Evolutionary conservation across 2,888 invertebrate genomes (phyloP).

Genomic region (Chrysomela aeneicollis): DNA sequence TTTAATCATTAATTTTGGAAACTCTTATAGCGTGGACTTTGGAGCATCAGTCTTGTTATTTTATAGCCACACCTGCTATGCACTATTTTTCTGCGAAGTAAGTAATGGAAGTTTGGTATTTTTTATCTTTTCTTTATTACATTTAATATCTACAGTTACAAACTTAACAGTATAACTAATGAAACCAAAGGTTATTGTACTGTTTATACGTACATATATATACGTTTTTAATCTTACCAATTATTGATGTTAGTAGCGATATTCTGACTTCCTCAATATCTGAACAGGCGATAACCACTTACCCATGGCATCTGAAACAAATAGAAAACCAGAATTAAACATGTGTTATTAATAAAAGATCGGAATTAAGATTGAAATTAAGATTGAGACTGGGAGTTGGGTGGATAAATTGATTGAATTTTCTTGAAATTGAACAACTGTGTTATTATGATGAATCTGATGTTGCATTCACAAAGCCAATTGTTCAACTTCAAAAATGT

Average conservation of each 20-base stretch:
- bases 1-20: too few relatives aligned
- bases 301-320: constrained; percentile 86
- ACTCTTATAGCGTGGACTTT: too few relatives aligned
- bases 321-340: constrained; percentile 57
- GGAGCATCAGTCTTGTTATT: too few relatives aligned
- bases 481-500: too few relatives aligned
- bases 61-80: too few relatives aligned
- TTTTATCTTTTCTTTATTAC: not conserved
- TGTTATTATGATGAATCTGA: too few relatives aligned
- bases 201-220: not conserved
- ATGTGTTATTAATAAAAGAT: constrained; percentile 22
- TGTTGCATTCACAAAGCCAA: too few relatives aligned
- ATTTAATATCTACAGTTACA: constrained; percentile 11
- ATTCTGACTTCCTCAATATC: constrained; percentile 42
- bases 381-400: too few relatives aligned
- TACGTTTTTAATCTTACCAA: constrained; percentile 30
- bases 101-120: not conserved
- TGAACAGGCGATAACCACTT: constrained; percentile 63
- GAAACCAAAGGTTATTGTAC: not conserved
- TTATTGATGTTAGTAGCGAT: constrained; percentile 39
- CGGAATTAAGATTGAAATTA: not conserved
- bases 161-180: constrained; percentile 13
- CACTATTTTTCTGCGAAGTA: too few relatives aligned
- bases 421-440: too few relatives aligned
- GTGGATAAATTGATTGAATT: too few relatives aligned